Evolutionary conservation across 2,888 invertebrate species (phyloP), one percentile per base, ranked within the genome.

Genomic region (Xanthorhoe designata): DNA sequence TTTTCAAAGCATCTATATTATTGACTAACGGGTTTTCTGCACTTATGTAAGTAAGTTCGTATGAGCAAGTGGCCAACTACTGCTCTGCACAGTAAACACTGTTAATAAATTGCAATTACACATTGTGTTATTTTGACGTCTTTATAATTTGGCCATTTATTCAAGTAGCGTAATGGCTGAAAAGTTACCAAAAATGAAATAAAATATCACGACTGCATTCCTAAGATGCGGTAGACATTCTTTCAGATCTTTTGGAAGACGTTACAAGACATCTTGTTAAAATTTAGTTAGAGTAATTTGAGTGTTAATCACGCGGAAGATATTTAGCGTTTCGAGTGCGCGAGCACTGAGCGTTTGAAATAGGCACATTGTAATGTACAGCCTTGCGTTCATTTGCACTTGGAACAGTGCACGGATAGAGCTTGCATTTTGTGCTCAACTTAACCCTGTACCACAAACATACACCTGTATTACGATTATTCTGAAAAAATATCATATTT

Each of bases 271-370:
- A 45, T 32, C 59, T 35, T 13, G 42, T 52, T 51, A 42, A n/a
- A 35, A 49, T 50, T 35, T 50, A 50, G 17, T 59, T 59, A 52
- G 51, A 59, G 4, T 51, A 52, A 52, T 59, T 59, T 51, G 19
- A n/a, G 35, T 13, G 15, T 49, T 8, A 56, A 45, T 19, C 45
- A 18, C 54, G 45, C 19, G 7, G 57, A 47, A 13, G 10, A 18
- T 42, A 38, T 42, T 24, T 55, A 13, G 53, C 32, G 54, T 18
- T 18, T 42, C 54, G 18, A 55, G 18, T 17, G 49, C 49, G 17
- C 8, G 18, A 7, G 18, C 49, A 50, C 49, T 50, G 18, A 50
- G 18, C 10, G 18, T 2, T 18, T 50, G 18, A 32, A 32, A 32
- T 7, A 7, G 38, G 38, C 38, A 10, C 38, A 38, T 38, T 13